Percentiles rank a stretch among this genome's conserved stretches.
These are phyloP conservation scores for Limonius californicus DNA, from an alignment of 1,140 invertebrate species.

Conservation along the genomic window DNA sequence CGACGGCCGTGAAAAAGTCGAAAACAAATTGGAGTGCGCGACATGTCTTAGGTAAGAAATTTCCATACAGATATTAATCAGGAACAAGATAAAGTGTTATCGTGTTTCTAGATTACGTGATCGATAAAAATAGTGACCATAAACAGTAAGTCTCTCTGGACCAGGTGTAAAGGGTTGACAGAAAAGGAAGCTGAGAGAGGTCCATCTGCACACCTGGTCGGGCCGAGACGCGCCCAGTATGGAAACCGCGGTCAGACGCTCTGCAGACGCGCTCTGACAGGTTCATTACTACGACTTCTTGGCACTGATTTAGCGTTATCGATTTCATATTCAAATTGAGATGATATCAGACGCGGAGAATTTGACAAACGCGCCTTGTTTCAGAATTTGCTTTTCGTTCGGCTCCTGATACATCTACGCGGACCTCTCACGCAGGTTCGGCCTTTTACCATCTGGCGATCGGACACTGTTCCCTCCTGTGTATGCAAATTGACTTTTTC, in stretches of 20 bases:
- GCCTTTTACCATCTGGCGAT: too few species aligned
- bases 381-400: not conserved
- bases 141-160: slow-evolving; percentile 1
- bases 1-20: not conserved
- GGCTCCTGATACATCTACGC: too few species aligned
- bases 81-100: slow-evolving; percentile 8
- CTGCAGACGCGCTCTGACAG: slow-evolving; percentile 12
- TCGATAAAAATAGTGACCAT: slow-evolving; percentile 25
- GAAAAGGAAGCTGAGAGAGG: not conserved
- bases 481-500: too few species aligned
- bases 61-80: slow-evolving; percentile 1
- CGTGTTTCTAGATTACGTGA: slow-evolving; percentile 22
- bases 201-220: slow-evolving; percentile 5
- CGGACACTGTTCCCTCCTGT: too few species aligned
- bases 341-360: slow-evolving; percentile 1
- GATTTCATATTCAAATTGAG: slow-evolving; percentile 19
- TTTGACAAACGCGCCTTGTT: slow-evolving; percentile 4
- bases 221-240: slow-evolving; percentile 6
- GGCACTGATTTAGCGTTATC: slow-evolving; percentile 17
- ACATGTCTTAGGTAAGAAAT: not conserved
- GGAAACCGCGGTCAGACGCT: slow-evolving; percentile 15
- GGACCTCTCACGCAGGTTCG: too few species aligned
- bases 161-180: slow-evolving; percentile 8
- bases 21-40: slow-evolving; percentile 1
- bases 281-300: slow-evolving; percentile 16